Conservation (phyloP, 2,113 vertebrate species). For the Paradisaea rubra region DNA sequence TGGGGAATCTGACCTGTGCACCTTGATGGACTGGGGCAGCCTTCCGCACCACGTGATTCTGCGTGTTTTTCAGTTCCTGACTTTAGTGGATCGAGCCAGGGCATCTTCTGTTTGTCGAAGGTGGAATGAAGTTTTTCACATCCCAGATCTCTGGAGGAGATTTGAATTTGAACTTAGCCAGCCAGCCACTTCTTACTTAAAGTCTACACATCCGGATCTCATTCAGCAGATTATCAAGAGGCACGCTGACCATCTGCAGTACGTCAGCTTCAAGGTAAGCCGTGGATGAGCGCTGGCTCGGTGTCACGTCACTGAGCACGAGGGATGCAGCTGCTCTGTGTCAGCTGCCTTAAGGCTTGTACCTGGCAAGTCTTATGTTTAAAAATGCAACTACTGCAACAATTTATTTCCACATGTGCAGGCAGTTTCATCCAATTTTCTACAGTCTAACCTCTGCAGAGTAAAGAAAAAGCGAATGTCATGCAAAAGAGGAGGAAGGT, state of each 20-base stretch:
- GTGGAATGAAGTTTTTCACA: slow-evolving; percentile 89
- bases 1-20: neutral
- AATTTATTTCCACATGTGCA: neutral
- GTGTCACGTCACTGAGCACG: neutral
- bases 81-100: slow-evolving; percentile 80
- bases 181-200: slow-evolving; percentile 85
- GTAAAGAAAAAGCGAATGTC: accelerated
- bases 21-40: slow-evolving; percentile 74
- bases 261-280: slow-evolving; percentile 87
- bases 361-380: neutral
- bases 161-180: slow-evolving; percentile 92
- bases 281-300: neutral
- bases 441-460: neutral
- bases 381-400: neutral
- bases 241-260: slow-evolving; percentile 84
- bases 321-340: neutral
- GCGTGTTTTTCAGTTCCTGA: slow-evolving; percentile 82
- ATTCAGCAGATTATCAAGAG: slow-evolving; percentile 91
- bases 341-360: neutral
- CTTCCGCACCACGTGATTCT: slow-evolving; percentile 80
- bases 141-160: slow-evolving; percentile 86
- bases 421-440: accelerated
- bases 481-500: neutral
- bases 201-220: slow-evolving; percentile 87
- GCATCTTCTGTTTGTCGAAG: slow-evolving; percentile 82